These are phyloP conservation scores for Lycocorax pyrrhopterus DNA, from an alignment of 2,113 vertebrate genomes.

Conservation along the genomic window DNA sequence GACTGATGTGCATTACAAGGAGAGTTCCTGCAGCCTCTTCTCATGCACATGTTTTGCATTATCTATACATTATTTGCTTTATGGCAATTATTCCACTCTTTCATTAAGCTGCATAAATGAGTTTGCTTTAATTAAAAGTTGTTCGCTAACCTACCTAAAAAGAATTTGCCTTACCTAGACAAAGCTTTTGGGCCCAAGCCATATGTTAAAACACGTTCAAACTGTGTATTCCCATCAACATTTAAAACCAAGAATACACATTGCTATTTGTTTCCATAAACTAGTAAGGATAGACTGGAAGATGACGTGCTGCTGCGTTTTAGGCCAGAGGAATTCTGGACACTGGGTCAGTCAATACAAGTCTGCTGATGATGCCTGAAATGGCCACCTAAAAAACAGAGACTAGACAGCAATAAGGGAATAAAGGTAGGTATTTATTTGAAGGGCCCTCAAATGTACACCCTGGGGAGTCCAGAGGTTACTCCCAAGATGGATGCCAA, in stretches of 20 bases:
- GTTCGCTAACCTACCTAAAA: background rate
- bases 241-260: background rate
- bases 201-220: background rate
- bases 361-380: background rate
- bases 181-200: background rate
- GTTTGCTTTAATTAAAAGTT: conserved; percentile 9
- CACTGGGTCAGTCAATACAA: background rate
- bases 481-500: too few species aligned
- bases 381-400: too few species aligned
- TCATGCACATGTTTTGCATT: background rate
- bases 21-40: background rate
- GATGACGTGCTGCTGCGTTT: background rate
- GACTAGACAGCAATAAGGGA: too few species aligned
- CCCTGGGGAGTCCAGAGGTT: too few species aligned
- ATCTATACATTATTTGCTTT: conserved; percentile 7
- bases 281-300: background rate
- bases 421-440: too few species aligned
- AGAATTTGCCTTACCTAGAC: background rate
- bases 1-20: background rate
- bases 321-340: background rate
- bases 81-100: background rate
- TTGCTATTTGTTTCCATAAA: background rate
- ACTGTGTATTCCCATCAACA: background rate
- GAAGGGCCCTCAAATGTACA: too few species aligned
- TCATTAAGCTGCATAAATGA: background rate